Evolutionary conservation across 2,797 vertebrate species (phyloP).

Genomic region (Tinamus major): DNA sequence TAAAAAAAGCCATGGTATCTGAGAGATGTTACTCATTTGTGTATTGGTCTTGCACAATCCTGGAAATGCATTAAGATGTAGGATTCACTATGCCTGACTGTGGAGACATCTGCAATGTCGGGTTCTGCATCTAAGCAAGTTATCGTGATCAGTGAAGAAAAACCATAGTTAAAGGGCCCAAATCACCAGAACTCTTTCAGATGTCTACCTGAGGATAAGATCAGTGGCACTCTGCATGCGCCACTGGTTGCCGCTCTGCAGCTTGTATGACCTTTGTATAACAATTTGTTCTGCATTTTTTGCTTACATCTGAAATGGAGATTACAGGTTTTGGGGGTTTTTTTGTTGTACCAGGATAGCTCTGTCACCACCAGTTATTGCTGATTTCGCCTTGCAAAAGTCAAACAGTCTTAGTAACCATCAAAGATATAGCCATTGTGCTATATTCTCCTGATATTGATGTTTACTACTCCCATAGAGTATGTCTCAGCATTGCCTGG

Average conservation of each 20-base stretch:
- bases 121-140: background rate
- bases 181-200: background rate
- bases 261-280: background rate
- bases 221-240: background rate
- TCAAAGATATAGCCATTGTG: background rate
- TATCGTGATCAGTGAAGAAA: background rate
- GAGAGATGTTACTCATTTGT: background rate
- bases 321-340: background rate
- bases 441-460: constrained; percentile 35
- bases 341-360: background rate
- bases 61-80: background rate
- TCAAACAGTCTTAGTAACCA: background rate
- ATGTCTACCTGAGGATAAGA: background rate
- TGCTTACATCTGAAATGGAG: background rate
- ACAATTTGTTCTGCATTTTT: constrained; percentile 16
- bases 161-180: background rate
- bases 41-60: background rate
- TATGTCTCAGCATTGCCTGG: constrained; percentile 40
- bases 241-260: background rate
- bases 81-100: background rate
- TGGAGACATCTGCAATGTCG: background rate
- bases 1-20: background rate
- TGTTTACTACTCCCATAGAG: constrained; percentile 54
- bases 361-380: background rate
- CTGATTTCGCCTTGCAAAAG: constrained; percentile 11